A percentile compares a stretch with the other conserved stretches of the same genome.
Conservation (phyloP, 2,888 invertebrate species). For the Pterobdella sp. region DNA sequence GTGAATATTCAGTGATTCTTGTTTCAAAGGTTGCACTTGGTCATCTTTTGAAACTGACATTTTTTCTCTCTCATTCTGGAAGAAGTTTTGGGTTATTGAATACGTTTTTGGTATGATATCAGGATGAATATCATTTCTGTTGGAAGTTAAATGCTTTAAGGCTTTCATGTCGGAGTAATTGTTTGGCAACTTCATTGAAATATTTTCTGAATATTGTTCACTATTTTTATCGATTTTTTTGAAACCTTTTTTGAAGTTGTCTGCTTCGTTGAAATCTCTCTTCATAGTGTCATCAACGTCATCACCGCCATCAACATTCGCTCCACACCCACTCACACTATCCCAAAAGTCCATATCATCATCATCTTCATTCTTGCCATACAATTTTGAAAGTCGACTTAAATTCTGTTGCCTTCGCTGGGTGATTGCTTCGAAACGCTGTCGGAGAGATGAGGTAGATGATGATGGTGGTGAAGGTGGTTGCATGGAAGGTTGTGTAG, state of each 20-base stretch:
- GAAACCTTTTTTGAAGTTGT: background rate
- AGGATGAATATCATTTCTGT: no score
- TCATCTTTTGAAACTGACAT: no score
- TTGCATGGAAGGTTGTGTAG: background rate
- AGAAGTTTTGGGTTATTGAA: no score
- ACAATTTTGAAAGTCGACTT: background rate
- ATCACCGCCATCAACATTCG: background rate
- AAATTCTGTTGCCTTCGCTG: background rate
- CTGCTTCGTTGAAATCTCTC: background rate
- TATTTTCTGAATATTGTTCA: no score
- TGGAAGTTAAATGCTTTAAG: no score
- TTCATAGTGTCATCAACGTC: background rate
- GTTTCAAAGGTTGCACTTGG: no score
- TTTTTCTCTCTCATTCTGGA: no score
- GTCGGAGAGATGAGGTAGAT: background rate
- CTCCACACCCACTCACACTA: background rate
- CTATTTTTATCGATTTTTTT: background rate
- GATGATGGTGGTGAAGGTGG: background rate
- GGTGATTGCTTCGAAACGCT: background rate
- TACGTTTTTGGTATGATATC: no score
- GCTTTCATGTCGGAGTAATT: no score
- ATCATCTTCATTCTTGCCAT: background rate
- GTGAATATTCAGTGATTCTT: no score
- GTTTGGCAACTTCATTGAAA: no score
- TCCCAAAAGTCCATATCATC: background rate